These are phyloP conservation scores for Zygogramma bicolorata DNA, from an alignment of 2,888 invertebrate genomes.

Conservation along the genomic window DNA sequence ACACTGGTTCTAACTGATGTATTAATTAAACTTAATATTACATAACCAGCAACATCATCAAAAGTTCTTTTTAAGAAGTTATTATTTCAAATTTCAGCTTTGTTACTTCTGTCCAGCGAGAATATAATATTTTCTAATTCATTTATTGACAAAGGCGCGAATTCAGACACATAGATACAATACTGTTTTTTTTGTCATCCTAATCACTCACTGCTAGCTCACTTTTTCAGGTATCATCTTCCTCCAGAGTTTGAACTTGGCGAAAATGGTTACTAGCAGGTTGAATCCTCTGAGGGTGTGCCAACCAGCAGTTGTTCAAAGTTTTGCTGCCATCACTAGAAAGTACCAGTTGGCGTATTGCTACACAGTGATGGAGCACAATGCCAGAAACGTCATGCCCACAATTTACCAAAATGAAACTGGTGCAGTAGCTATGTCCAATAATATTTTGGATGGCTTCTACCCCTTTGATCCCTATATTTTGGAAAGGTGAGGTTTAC, in stretches of 20 bases:
- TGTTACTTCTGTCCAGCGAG: too few species aligned
- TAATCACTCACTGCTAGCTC: background rate
- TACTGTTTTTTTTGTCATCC: background rate
- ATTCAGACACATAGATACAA: too few species aligned
- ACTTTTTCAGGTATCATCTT: conserved; percentile 79
- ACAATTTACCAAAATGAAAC: conserved; percentile 70
- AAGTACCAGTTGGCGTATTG: conserved; percentile 93
- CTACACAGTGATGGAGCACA: conserved; percentile 89
- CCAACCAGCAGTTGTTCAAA: conserved; percentile 80
- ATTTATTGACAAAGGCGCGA: too few species aligned
- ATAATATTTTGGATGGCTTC: conserved; percentile 72
- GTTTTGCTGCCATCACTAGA: conserved; percentile 85
- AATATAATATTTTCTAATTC: too few species aligned
- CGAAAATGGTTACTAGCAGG: conserved; percentile 85
- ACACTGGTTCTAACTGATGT: too few species aligned
- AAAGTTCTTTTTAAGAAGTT: too few species aligned
- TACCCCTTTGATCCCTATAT: conserved; percentile 94
- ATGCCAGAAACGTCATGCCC: conserved; percentile 75
- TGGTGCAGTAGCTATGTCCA: conserved; percentile 59
- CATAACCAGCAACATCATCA: too few species aligned
- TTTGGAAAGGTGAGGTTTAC: conserved; percentile 71
- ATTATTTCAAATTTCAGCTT: too few species aligned
- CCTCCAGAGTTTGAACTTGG: conserved; percentile 85
- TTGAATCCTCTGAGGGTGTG: conserved; percentile 92
- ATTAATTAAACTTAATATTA: too few species aligned